phyloP scores from a whole-genome alignment of 2,113 vertebrate genomes.

The Urocitellus parryii region DNA sequence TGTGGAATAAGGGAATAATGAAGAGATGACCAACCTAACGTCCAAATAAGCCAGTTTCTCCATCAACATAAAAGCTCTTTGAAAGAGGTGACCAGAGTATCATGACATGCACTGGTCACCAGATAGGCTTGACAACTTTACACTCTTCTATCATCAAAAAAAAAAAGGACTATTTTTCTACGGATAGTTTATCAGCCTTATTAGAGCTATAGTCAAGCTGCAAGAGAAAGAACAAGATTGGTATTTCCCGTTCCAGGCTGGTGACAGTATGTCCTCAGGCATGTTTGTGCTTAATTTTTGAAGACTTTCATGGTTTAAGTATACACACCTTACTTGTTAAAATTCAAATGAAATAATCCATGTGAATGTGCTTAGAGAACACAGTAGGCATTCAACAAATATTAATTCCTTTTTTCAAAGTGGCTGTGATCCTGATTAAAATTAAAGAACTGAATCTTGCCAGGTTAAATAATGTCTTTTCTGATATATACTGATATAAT shows the following conservation, averaged over 20 bases:
- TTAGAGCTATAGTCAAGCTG: background rate
- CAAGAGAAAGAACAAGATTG: background rate
- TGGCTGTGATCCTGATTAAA: background rate
- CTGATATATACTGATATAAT: background rate
- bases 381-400: background rate
- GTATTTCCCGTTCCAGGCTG: background rate
- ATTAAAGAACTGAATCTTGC: background rate
- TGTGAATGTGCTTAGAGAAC: background rate
- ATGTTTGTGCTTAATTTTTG: background rate
- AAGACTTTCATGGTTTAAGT: background rate
- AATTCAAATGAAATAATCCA: background rate
- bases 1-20: background rate
- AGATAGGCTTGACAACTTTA: background rate
- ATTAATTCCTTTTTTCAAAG: conserved; percentile 10
- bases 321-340: background rate
- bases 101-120: background rate
- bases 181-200: background rate
- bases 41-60: background rate
- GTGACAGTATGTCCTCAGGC: background rate
- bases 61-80: background rate
- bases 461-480: background rate
- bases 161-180: background rate
- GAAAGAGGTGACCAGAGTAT: background rate
- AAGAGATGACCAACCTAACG: background rate
- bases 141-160: background rate